Evolutionary conservation across 2,888 invertebrate species (phyloP).

Genomic region (Cyaniris semiargus): DNA sequence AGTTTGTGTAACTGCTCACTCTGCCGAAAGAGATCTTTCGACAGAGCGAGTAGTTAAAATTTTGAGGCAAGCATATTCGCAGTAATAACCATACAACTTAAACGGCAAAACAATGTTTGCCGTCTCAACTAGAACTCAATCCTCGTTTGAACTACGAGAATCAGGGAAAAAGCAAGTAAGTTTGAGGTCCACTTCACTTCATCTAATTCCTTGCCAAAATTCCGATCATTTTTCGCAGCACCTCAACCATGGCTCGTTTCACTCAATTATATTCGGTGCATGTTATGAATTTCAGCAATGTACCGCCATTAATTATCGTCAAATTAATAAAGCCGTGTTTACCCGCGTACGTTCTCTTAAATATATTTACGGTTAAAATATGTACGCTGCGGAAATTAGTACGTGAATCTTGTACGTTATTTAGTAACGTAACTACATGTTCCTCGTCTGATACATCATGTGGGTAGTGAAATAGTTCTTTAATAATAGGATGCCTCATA

Average conservation of each 20-base stretch:
- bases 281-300: slow-evolving; percentile 17
- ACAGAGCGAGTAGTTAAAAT: too few relatives aligned
- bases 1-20: too few relatives aligned
- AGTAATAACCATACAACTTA: too few relatives aligned
- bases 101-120: too few relatives aligned
- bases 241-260: slow-evolving; percentile 1
- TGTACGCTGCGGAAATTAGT: not conserved
- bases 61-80: too few relatives aligned
- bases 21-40: too few relatives aligned
- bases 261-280: slow-evolving; percentile 11
- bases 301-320: slow-evolving; percentile 5
- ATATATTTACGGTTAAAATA: slow-evolving; percentile 18
- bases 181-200: not conserved
- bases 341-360: slow-evolving; percentile 20
- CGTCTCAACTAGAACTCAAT: too few relatives aligned
- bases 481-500: too few relatives aligned
- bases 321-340: slow-evolving; percentile 19
- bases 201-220: not conserved
- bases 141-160: not conserved
- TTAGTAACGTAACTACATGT: not conserved
- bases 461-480: too few relatives aligned
- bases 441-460: too few relatives aligned
- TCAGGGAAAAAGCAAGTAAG: not conserved
- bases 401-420: not conserved
- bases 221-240: not conserved